Evolutionary conservation across 2,113 vertebrate species (phyloP).

Genomic region (Callopanchax toddi): DNA sequence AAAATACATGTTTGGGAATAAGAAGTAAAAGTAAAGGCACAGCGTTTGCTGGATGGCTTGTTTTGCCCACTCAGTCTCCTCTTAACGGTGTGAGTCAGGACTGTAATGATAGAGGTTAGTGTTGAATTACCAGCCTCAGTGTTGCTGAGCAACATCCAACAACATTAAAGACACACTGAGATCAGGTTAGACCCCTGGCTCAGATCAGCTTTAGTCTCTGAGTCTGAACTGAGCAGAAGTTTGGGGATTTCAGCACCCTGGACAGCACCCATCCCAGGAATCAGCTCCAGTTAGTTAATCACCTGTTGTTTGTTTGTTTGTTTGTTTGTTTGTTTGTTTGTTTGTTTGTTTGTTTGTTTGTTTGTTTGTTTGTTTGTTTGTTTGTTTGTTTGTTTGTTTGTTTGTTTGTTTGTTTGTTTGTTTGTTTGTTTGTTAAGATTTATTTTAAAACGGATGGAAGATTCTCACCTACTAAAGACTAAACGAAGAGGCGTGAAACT

Average conservation of each 20-base stretch:
- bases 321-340: no score
- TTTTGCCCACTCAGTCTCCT: background rate
- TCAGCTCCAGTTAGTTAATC: conserved; percentile 4
- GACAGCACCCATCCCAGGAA: conserved; percentile 41
- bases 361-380: no score
- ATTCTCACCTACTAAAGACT: background rate
- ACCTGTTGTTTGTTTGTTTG: no score
- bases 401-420: no score
- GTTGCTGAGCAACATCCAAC: conserved; percentile 62
- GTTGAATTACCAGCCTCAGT: conserved; percentile 61
- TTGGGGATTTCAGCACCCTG: conserved; percentile 55
- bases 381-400: no score
- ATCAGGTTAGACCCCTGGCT: conserved; percentile 37
- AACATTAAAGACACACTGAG: conserved; percentile 32
- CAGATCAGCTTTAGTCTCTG: conserved; percentile 13
- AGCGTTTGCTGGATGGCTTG: background rate
- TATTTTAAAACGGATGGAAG: conserved; percentile 30
- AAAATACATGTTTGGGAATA: background rate
- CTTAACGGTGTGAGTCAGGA: conserved; percentile 46
- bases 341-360: no score
- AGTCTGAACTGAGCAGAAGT: background rate
- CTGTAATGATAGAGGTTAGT: conserved; percentile 44
- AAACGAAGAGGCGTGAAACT: background rate
- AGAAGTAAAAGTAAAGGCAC: background rate
- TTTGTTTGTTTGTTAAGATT: no score